These are phyloP conservation scores for Nothobranchius kuhntae DNA, from an alignment of 2,113 vertebrate species.

Conservation along the genomic window DNA sequence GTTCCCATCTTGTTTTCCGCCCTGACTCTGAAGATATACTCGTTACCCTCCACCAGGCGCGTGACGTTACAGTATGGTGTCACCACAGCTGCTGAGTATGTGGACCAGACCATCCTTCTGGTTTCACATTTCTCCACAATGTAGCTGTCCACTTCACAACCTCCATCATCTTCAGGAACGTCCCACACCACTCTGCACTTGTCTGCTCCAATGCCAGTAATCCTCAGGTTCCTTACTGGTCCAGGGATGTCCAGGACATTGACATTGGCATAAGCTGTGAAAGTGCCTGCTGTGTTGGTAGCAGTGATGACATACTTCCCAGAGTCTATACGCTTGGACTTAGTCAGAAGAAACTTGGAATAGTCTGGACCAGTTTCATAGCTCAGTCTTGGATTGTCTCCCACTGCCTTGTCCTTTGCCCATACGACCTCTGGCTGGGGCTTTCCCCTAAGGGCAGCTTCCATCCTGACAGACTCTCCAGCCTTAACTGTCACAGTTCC, in stretches of 20 bases:
- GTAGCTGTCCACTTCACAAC: slow-evolving; percentile 98
- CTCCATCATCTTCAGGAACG: slow-evolving; percentile 92
- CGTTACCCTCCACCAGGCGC: slow-evolving; percentile 94
- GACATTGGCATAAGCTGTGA: slow-evolving; percentile 90
- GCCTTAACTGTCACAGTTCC: slow-evolving; percentile 91
- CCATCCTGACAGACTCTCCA: slow-evolving; percentile 92
- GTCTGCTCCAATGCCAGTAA: slow-evolving; percentile 89
- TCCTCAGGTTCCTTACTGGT: slow-evolving; percentile 89
- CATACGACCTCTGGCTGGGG: slow-evolving; percentile 93
- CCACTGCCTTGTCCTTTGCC: slow-evolving; percentile 91
- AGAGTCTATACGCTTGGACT: slow-evolving; percentile 89
- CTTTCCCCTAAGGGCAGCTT: slow-evolving; percentile 94
- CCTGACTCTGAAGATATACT: slow-evolving; percentile 97
- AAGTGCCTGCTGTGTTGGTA: slow-evolving; percentile 91
- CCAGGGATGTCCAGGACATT: slow-evolving; percentile 95
- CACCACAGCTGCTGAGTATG: slow-evolving; percentile 87
- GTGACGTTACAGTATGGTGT: slow-evolving; percentile 86
- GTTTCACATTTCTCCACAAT: slow-evolving; percentile 98
- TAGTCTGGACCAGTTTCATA: slow-evolving; percentile 88
- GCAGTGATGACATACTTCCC: slow-evolving; percentile 94
- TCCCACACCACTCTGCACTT: slow-evolving; percentile 95
- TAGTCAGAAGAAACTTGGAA: slow-evolving; percentile 90
- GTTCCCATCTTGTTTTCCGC: slow-evolving; percentile 99
- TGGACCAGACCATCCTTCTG: slow-evolving; percentile 98
- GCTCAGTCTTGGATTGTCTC: slow-evolving; percentile 91